Base-by-base conservation (phyloP, 23 tunicate genomes). In the Ascidia mentula region DNA sequence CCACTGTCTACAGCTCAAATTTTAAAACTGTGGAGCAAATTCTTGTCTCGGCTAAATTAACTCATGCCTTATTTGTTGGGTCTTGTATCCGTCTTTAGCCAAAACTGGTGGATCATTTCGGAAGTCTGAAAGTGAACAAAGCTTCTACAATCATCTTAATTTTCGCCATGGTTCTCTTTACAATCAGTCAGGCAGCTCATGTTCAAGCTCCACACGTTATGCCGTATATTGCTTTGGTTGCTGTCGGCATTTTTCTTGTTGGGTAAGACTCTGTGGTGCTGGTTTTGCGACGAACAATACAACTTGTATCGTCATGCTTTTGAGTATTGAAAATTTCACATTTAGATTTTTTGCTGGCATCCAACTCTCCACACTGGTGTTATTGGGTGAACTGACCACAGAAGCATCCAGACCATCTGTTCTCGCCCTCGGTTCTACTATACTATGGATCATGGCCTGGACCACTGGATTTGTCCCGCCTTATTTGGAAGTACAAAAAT, bases 161-260 rank as follows among this genome's bases (percentile, higher is more conserved):
- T 20, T 84, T 61, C 40, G 38, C 81, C 20, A 32, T 34, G 28
- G 46, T 76, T 30, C 37, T 84, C 24, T 84, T 84, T 39, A 76
- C 71, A 1, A 72, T 84, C 28, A 69, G 74, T 24, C 69, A 69
- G 17, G 75, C 81, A 22, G 31, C 78, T 38, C 7, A 26, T 61
- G 60, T 36, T 38, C 76, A 75, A 2, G 81, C 88, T 1, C 86
- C 86, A 4, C 0, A 6, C 17, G 88, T 40, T 12, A 72, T 83
- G 79, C 87, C 95, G 30, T 79, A 72, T 59, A 22, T 89, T 2
- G 80, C 88, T 24, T 79, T 84, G 30, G 72, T 84, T 72, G 85
- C 89, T 0, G 80, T 84, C 8, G 95, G 85, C 0, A 35, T 84
- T 0, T 84, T 24, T 39, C 8, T 89, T 72, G 45, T 72, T 40